Base-by-base conservation (phyloP, 2,113 vertebrate species). In the Trematocara variabile region DNA sequence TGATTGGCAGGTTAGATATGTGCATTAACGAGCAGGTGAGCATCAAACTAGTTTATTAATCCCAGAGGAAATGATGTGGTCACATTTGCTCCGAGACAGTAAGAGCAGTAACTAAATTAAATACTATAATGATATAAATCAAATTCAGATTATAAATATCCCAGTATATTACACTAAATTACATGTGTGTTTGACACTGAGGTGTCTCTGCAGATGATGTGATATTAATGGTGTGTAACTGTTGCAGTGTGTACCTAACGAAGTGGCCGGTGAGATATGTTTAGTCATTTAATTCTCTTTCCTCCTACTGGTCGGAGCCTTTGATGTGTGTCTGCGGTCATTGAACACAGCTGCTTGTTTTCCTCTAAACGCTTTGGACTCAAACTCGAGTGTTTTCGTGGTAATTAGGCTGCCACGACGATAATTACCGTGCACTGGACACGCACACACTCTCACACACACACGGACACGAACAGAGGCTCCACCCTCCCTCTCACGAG, bases 401-500 rank as follows among this genome's bases (percentile, higher is more conserved):
- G 28, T 60, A 60, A 60, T 60, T 60, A 60, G 56, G 28, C 55
- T 58, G 9, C 56, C 30, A 3, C 28, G 56, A 56, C 8, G 41
- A n/a, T 37, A 20, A 25, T 52, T 52, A 20, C 50, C 50, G 50
- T 52, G 50, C 48, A n/a, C 2, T 50, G 16, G 48, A 34, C 65
- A 34, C 34, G 6, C 65, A 18, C 33, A 34, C 85, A 9, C 81
- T 9, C 86, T 18, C 78, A 4, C 37, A 18, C 84, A 13, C 84
- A 33, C 77, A n/a, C 56, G 4, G 83, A 4, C 80, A 9, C 52
- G 13, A 22, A 73, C 65, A 73, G 12, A 73, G 81, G 77, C 81
- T 79, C 86, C 77, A 30, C 75, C 93, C 84, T 13, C 63, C 6
- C 86, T 28, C 79, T 39, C 87, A 20, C 52, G 80, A 78, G 83